Conservation (phyloP, 2,113 vertebrate species). For the Platichthys stellatus region DNA sequence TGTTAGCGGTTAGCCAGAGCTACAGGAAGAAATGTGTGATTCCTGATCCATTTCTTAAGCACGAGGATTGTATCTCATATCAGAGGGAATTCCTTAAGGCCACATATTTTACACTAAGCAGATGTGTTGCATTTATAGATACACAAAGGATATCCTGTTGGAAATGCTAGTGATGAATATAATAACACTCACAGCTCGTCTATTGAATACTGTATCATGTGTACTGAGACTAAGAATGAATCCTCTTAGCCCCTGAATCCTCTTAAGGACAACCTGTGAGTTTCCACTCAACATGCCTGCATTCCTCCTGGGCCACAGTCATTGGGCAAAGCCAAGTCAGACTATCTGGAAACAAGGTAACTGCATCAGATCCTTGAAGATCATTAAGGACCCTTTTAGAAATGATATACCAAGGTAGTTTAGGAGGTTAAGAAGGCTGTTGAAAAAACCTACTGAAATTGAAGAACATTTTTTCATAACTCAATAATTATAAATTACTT, state of each 20-base stretch:
- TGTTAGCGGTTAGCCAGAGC: too few species aligned
- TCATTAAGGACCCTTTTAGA: background rate
- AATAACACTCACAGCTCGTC: background rate
- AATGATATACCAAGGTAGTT: background rate
- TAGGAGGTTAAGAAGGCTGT: background rate
- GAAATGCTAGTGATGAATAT: background rate
- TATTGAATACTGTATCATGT: conserved; percentile 26
- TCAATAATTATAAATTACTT: too few species aligned
- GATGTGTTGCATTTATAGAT: background rate
- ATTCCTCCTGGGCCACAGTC: conserved; percentile 29
- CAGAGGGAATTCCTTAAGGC: background rate
- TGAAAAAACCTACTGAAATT: background rate
- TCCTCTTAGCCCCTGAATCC: conserved; percentile 61
- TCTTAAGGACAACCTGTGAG: conserved; percentile 60
- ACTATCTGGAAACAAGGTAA: background rate
- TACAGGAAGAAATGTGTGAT: too few species aligned
- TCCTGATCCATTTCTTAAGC: background rate
- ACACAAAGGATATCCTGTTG: background rate
- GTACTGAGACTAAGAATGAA: conserved; percentile 36
- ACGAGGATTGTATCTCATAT: background rate
- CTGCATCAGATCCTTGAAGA: background rate
- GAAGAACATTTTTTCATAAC: too few species aligned
- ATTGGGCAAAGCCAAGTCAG: background rate
- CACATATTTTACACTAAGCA: background rate
- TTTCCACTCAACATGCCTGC: conserved; percentile 44